These are phyloP conservation scores for Synergus laeviventris DNA, from an alignment of 2,888 invertebrate genomes.

Conservation along the genomic window DNA sequence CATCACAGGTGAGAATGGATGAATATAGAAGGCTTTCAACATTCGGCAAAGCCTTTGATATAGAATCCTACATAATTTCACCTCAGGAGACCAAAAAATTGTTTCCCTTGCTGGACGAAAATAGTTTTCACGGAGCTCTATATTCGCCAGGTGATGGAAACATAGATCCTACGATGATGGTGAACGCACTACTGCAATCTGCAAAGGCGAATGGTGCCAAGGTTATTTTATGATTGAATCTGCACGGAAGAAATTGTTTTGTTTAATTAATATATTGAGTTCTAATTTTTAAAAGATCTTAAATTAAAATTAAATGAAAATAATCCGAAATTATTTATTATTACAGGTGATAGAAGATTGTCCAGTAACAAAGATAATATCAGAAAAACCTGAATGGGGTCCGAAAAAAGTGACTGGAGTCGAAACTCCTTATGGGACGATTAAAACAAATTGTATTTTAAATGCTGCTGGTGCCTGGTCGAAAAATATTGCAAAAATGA, in stretches of 20 bases:
- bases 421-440: slow-evolving; percentile 84
- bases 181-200: slow-evolving; percentile 85
- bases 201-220: slow-evolving; percentile 84
- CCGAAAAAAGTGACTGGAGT: slow-evolving; percentile 86
- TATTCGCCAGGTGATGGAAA: slow-evolving; percentile 89
- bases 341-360: slow-evolving; percentile 86
- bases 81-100: slow-evolving; percentile 86
- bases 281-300: neutral
- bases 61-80: slow-evolving; percentile 85
- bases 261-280: slow-evolving; percentile 35
- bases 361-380: slow-evolving; percentile 84
- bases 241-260: neutral
- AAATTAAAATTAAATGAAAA: neutral
- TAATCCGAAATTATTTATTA: neutral
- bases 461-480: slow-evolving; percentile 93
- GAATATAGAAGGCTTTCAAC: slow-evolving; percentile 90
- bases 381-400: slow-evolving; percentile 81
- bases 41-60: slow-evolving; percentile 86
- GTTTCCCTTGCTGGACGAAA: slow-evolving; percentile 87
- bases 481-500: slow-evolving; percentile 83
- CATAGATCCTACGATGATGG: slow-evolving; percentile 90
- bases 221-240: slow-evolving; percentile 74
- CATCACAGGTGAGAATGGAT: slow-evolving; percentile 81
- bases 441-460: slow-evolving; percentile 87
- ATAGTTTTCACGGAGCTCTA: slow-evolving; percentile 85